A percentile compares a stretch with the other conserved stretches of the same genome.
Evolutionary conservation across 2,888 invertebrate genomes (phyloP).

Genomic region (Sminthurides aquaticus): DNA sequence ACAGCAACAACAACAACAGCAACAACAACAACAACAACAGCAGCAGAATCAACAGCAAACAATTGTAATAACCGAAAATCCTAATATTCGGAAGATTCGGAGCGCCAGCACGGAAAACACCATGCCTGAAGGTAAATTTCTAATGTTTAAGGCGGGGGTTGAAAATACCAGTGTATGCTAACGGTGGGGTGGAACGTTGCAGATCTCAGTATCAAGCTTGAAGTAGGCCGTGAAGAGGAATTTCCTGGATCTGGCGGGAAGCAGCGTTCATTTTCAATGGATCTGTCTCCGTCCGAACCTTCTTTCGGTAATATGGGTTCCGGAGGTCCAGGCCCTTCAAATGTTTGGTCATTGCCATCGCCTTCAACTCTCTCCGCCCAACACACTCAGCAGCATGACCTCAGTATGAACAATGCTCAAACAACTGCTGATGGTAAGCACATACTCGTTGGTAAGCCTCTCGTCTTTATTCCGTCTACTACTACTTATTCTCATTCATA

Average conservation of each 20-base stretch:
- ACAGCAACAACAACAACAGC: conserved; percentile 21
- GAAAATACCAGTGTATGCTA: too few relatives aligned
- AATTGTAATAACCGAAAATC: conserved; percentile 44
- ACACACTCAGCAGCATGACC: conserved; percentile 39
- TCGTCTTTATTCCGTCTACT: too few relatives aligned
- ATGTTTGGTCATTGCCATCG: conserved; percentile 41
- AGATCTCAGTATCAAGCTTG: conserved; percentile 72
- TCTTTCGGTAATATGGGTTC: conserved; percentile 38
- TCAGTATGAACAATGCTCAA: conserved; percentile 39
- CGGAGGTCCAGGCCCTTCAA: conserved; percentile 39
- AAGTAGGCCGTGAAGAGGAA: conserved; percentile 46
- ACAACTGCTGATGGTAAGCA: conserved; percentile 41
- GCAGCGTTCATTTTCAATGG: conserved; percentile 43
- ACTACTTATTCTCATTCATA: too few relatives aligned
- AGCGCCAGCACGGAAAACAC: conserved; percentile 44
- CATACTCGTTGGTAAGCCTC: neutral
- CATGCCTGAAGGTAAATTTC: conserved; percentile 43
- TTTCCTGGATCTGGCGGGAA: conserved; percentile 37
- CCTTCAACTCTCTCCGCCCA: conserved; percentile 41
- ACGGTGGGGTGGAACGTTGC: conserved; percentile 43
- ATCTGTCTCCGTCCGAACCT: conserved; percentile 43
- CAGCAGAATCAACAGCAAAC: conserved; percentile 40
- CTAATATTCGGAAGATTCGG: conserved; percentile 43
- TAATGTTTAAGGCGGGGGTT: too few relatives aligned
- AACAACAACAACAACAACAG: conserved; percentile 19